Evolutionary conservation across 2,113 vertebrate species (phyloP).

Genomic region (Serilophus lunatus): DNA sequence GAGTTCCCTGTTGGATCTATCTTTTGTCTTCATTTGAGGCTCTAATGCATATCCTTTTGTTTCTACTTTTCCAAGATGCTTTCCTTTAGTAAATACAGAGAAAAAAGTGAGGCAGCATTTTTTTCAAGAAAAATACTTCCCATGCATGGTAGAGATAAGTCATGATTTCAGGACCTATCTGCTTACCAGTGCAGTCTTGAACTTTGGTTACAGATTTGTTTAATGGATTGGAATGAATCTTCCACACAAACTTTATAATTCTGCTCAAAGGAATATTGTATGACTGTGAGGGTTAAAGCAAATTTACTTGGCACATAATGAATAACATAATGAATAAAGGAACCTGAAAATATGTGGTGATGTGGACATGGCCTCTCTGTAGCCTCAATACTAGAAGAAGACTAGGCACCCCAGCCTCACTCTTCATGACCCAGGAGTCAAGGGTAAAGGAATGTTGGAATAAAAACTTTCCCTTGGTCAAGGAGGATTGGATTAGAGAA

Average conservation of each 20-base stretch:
- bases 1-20: not conserved
- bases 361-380: not conserved
- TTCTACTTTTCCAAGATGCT: not conserved
- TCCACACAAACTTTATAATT: not conserved
- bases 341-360: not conserved
- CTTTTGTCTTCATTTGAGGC: not conserved
- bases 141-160: fast-evolving
- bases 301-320: not conserved
- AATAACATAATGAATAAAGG: not conserved
- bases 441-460: not conserved
- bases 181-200: not conserved
- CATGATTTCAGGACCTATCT: not conserved
- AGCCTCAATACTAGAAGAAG: not conserved
- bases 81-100: not conserved
- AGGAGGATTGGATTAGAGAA: not conserved
- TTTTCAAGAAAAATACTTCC: not conserved
- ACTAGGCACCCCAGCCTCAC: not conserved
- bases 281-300: not conserved
- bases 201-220: not conserved
- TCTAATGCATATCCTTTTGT: not conserved
- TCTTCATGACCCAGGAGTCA: not conserved
- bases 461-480: not conserved
- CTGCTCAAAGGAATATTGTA: not conserved
- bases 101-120: not conserved
- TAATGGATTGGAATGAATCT: not conserved